Conservation (phyloP, 1,140 invertebrate genomes). For the Camponotus vicinus region DNA sequence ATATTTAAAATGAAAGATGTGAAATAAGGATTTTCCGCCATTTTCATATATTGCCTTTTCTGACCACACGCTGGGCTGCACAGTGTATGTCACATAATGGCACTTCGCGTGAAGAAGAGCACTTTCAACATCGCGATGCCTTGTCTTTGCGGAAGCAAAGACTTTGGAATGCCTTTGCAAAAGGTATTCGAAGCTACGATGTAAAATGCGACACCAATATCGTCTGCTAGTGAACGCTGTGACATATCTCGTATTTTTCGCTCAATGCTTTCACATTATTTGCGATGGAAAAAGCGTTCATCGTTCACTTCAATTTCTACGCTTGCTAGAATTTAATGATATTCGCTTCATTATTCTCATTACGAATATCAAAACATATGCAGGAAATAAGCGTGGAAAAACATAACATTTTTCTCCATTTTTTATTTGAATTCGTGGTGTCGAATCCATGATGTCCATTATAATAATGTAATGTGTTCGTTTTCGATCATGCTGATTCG, state of each 20-base stretch:
- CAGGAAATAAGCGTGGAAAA: background rate
- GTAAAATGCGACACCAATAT: conserved; percentile 5
- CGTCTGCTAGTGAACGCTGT: background rate
- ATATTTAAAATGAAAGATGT: background rate
- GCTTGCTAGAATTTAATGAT: background rate
- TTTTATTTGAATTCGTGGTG: background rate
- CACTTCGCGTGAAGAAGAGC: background rate
- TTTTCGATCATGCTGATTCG: conserved; percentile 18
- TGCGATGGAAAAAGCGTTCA: background rate
- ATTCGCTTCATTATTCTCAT: background rate
- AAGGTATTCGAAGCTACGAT: conserved; percentile 7
- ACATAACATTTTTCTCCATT: background rate
- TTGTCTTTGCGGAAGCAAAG: conserved; percentile 18
- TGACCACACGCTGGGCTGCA: background rate
- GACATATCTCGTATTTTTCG: conserved; percentile 12
- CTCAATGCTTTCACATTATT: background rate
- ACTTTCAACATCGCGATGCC: conserved; percentile 9
- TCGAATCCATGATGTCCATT: background rate
- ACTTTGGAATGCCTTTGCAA: conserved; percentile 4
- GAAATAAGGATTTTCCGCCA: background rate
- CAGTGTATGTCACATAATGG: background rate
- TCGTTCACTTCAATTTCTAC: background rate
- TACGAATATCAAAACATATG: background rate
- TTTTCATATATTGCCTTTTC: background rate
- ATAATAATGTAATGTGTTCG: too few species aligned